Evolutionary conservation across 2,888 invertebrate species (phyloP), one percentile per base, ranked within the genome.

Genomic region (Euproctis similis): DNA sequence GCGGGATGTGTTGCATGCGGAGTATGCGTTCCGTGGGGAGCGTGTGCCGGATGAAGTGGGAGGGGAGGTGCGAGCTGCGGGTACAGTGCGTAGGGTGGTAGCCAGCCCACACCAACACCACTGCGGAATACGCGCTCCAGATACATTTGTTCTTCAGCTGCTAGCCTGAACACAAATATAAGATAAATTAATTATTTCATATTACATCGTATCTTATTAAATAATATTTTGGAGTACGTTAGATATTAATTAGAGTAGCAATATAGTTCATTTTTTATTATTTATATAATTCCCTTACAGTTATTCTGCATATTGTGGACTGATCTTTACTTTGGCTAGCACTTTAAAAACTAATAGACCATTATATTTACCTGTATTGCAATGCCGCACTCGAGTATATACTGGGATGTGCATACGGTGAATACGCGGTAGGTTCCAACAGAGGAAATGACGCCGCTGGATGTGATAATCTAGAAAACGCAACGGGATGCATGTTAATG

Each of bases 111-210:
- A 53, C 65, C 86, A 39, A 70, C 68, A 33, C 78, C 77, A 75
- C 87, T 84, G 38, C 87, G 87, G 49, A 89, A 86, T 44, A 89
- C 86, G 49, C 95, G 89, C 72, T 96, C 96, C 69, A 96, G 86
- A 84, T 96, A 94, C 75, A 96, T 85, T 59, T 95, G 95, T 74
- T 96, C 96, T 62, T 94, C 94, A 39, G 87, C 63, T 53, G 86
- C 65, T 66, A 86, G 59, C 78, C 88, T 71, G 13, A 14, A 12
- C n/a, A 22, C 16, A n/a, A n/a, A n/a, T n/a, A n/a, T n/a, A n/a
- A n/a, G n/a, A n/a, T n/a, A n/a, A n/a, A n/a, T n/a, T n/a, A n/a
- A n/a, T n/a, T n/a, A n/a, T n/a, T n/a, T n/a, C n/a, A n/a, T n/a
- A n/a, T n/a, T n/a, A n/a, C n/a, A n/a, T n/a, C n/a, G n/a, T n/a